A percentile compares a stretch with the other conserved stretches of the same genome.
Conservation (phyloP, 1,140 invertebrate species). For the Neoseiulus cucumeris region DNA sequence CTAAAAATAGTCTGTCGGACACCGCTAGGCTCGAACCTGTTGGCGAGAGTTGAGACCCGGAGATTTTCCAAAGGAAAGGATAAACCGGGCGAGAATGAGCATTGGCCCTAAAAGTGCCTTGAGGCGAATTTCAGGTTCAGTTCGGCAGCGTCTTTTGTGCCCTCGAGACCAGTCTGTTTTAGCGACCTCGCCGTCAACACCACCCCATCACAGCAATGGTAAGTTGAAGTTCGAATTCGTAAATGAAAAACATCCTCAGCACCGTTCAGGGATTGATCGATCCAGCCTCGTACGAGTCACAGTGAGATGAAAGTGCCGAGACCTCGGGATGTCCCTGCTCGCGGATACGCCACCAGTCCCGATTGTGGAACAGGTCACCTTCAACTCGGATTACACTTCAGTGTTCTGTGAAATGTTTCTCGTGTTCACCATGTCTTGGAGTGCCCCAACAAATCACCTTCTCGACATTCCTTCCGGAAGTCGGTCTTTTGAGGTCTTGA, state of each 20-base stretch:
- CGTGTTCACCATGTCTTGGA: too few relatives aligned
- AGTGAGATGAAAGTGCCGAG: too few relatives aligned
- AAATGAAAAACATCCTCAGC: not conserved
- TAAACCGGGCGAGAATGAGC: not conserved
- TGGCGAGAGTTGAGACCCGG: not conserved
- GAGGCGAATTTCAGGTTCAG: not conserved
- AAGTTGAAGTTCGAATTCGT: not conserved
- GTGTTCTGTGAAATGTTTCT: too few relatives aligned
- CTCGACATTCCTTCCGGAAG: not conserved
- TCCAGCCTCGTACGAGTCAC: too few relatives aligned
- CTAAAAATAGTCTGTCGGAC: not conserved
- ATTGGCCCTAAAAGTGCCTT: not conserved
- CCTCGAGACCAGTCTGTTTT: not conserved
- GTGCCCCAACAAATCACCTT: too few relatives aligned
- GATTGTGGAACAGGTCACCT: too few relatives aligned
- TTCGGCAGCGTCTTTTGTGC: constrained; percentile 10
- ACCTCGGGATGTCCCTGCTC: too few relatives aligned
- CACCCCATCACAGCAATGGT: not conserved
- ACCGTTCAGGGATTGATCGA: too few relatives aligned
- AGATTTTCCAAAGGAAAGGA: not conserved
- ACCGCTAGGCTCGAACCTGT: not conserved
- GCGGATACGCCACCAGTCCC: too few relatives aligned
- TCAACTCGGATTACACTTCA: too few relatives aligned
- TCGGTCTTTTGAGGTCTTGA: too few relatives aligned
- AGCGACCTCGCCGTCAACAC: not conserved